phyloP scores from a whole-genome alignment of 2,113 vertebrate genomes.

The Anguilla rostrata region DNA sequence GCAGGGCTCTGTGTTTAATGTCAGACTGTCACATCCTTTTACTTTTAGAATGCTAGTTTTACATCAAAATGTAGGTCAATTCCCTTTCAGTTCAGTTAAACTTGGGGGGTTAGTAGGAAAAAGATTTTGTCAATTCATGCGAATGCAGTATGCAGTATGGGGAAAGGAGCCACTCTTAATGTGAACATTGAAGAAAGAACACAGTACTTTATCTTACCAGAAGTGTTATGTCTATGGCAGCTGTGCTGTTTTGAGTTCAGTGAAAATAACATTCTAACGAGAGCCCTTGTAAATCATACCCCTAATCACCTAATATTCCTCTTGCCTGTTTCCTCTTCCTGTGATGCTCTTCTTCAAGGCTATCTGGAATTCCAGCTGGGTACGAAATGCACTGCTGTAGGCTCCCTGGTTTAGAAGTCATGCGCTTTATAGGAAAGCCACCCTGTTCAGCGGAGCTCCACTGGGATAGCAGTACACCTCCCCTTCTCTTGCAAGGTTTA shows the following conservation, averaged over 20 bases:
- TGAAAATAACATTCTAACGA: background rate
- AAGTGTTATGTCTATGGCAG: background rate
- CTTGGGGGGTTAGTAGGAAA: background rate
- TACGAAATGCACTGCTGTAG: background rate
- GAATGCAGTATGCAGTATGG: too few relatives aligned
- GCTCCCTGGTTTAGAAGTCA: constrained; percentile 1
- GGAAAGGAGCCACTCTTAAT: background rate
- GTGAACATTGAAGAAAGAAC: background rate
- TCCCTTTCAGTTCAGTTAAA: background rate
- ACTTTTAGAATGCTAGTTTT: too few relatives aligned
- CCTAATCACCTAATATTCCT: background rate
- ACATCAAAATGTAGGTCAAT: background rate
- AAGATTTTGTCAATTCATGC: background rate
- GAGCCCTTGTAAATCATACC: constrained; percentile 8
- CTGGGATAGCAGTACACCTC: constrained; percentile 22
- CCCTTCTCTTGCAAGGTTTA: constrained; percentile 5
- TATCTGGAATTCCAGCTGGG: constrained; percentile 16
- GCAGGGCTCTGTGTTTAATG: background rate
- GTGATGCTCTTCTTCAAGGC: background rate
- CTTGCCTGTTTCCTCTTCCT: constrained; percentile 15
- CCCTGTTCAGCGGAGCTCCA: background rate
- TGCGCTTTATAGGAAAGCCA: constrained; percentile 17
- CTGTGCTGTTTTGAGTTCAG: background rate
- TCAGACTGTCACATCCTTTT: background rate
- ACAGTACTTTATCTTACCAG: background rate